These are phyloP conservation scores for Cerceris rybyensis DNA, from an alignment of 2,888 invertebrate genomes.

Conservation along the genomic window DNA sequence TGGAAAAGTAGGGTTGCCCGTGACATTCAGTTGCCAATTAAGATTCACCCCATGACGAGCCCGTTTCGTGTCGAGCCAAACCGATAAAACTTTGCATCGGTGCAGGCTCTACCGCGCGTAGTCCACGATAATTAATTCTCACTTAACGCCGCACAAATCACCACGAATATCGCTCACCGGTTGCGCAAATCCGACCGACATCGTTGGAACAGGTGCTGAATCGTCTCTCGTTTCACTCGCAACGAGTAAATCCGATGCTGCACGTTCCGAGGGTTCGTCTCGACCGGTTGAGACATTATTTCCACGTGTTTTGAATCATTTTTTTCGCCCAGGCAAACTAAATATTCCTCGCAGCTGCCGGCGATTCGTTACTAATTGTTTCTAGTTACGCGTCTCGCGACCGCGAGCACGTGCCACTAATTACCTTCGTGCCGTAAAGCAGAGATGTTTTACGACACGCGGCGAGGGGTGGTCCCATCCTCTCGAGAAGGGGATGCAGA, in stretches of 20 bases:
- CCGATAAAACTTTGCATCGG: too few relatives aligned
- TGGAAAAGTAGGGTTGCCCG: too few relatives aligned
- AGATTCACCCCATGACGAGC: too few relatives aligned
- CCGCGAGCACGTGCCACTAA: conserved; percentile 68
- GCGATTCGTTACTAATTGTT: conserved; percentile 67
- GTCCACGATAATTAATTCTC: too few relatives aligned
- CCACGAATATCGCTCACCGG: too few relatives aligned
- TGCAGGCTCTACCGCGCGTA: too few relatives aligned
- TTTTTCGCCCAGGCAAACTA: conserved; percentile 31
- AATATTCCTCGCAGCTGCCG: conserved; percentile 62
- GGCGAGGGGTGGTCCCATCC: conserved; percentile 37
- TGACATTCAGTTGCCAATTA: too few relatives aligned
- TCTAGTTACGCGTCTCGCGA: conserved; percentile 58
- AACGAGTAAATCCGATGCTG: background rate
- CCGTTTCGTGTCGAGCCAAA: too few relatives aligned
- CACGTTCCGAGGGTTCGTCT: background rate
- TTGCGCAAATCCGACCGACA: too few relatives aligned
- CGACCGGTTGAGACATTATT: background rate
- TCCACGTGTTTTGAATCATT: conserved; percentile 41
- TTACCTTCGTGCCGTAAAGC: conserved; percentile 60
- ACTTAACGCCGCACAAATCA: too few relatives aligned
- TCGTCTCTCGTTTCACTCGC: too few relatives aligned
- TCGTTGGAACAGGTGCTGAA: too few relatives aligned
- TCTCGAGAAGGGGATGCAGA: background rate
- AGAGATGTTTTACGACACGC: conserved; percentile 58